A percentile compares a stretch with the other conserved stretches of the same genome.
phyloP scores from a whole-genome alignment of 2,113 vertebrate genomes.

The Tupaia tana region DNA sequence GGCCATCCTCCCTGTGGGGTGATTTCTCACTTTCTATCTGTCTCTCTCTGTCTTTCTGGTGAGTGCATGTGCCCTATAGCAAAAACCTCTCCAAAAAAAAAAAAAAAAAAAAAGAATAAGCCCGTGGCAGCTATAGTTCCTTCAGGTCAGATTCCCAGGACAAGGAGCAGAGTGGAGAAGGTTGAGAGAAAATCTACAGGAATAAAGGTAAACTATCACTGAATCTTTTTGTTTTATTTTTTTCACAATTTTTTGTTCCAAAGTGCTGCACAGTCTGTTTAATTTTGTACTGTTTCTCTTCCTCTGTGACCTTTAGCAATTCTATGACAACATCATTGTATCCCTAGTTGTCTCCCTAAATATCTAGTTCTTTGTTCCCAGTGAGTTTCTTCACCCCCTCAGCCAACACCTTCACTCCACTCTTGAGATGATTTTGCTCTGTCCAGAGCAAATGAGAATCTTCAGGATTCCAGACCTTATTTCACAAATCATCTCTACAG shows the following conservation, averaged over 20 bases:
- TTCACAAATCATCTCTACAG: background rate
- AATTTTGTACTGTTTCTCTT: conserved; percentile 29
- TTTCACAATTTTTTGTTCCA: background rate
- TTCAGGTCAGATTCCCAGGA: background rate
- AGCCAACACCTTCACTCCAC: background rate
- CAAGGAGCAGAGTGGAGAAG: background rate
- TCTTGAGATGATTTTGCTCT: conserved; percentile 19
- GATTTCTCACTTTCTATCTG: too few species aligned
- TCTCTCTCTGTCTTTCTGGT: too few species aligned
- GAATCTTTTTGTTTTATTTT: background rate
- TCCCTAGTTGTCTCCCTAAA: background rate
- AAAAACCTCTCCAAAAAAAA: too few species aligned
- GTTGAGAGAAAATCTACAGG: background rate
- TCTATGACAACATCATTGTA: background rate
- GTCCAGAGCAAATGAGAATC: background rate
- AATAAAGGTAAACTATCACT: background rate
- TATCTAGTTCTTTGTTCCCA: conserved; percentile 15
- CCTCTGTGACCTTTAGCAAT: background rate
- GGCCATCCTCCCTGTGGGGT: too few species aligned
- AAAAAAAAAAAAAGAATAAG: too few species aligned
- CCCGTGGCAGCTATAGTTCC: too few species aligned
- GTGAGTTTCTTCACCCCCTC: background rate
- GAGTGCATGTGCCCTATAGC: too few species aligned
- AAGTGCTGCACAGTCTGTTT: background rate
- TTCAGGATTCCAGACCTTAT: background rate